Conservation (phyloP, 2,797 vertebrate genomes). For the Sebastes iracundus region DNA sequence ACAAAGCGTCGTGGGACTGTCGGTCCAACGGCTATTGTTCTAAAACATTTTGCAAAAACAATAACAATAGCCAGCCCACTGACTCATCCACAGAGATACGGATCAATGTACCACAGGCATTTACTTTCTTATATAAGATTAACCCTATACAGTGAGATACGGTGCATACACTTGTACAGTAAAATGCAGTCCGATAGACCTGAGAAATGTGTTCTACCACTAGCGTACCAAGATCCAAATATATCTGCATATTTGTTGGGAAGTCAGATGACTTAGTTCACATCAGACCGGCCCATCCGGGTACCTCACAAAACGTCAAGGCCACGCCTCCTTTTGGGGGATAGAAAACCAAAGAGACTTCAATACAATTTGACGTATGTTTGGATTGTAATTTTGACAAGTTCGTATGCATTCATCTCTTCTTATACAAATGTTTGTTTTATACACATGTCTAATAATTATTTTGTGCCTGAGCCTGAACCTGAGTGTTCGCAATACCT, state of each 20-base stretch:
- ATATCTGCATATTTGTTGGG: too few species aligned
- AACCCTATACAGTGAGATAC: not conserved
- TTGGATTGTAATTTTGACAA: too few species aligned
- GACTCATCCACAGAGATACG: not conserved
- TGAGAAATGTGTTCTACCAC: not conserved
- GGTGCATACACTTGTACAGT: not conserved
- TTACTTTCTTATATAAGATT: not conserved
- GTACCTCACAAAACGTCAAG: too few species aligned
- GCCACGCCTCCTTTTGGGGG: too few species aligned
- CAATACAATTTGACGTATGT: too few species aligned
- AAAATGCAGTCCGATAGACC: not conserved
- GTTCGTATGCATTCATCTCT: fast-evolving
- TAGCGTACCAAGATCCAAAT: not conserved
- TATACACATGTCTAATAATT: too few species aligned
- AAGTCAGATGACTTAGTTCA: not conserved
- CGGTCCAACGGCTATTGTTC: not conserved
- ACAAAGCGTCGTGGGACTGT: not conserved
- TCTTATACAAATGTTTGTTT: too few species aligned
- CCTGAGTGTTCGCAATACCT: too few species aligned
- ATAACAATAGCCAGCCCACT: not conserved
- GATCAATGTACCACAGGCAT: not conserved
- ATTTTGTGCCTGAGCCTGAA: too few species aligned
- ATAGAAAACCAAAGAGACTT: too few species aligned
- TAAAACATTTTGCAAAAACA: not conserved
- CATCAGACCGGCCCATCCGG: too few species aligned